Evolutionary conservation across 2,113 vertebrate genomes (phyloP).

Genomic region (Beaufortia kweichowensis): DNA sequence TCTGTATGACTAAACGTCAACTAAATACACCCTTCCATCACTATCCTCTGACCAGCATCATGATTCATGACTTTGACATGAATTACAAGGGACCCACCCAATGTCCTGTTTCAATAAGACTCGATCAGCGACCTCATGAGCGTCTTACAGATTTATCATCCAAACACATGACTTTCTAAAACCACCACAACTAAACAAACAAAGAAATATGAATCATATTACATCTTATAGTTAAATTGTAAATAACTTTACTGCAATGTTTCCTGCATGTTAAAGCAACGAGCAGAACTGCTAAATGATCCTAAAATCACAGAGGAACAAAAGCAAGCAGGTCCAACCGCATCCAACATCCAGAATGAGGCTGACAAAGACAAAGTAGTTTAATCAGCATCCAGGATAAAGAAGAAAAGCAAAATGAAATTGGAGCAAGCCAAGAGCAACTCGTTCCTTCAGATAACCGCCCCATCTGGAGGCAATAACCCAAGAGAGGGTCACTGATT

Average conservation of each 20-base stretch:
- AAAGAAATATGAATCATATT: conserved; percentile 7
- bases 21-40: too few relatives aligned
- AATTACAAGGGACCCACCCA: too few relatives aligned
- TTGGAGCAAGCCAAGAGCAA: conserved; percentile 12
- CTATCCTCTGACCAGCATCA: too few relatives aligned
- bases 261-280: conserved; percentile 9
- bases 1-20: too few relatives aligned
- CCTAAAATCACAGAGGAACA: conserved; percentile 35
- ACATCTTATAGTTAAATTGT: too few relatives aligned
- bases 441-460: conserved; percentile 45
- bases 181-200: too few relatives aligned
- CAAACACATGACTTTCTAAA: too few relatives aligned
- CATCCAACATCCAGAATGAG: conserved; percentile 45
- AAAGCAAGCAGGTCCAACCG: conserved; percentile 1
- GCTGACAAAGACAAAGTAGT: conserved; percentile 58
- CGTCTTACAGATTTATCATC: too few relatives aligned
- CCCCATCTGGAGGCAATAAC: conserved; percentile 38
- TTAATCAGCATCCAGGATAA: conserved; percentile 54
- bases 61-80: conserved; percentile 5
- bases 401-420: conserved; percentile 8
- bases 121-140: too few relatives aligned
- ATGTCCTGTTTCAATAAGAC: too few relatives aligned
- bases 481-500: conserved; percentile 28
- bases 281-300: conserved; percentile 10
- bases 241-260: too few relatives aligned